A percentile compares a stretch with the other conserved stretches of the same genome.
Conservation (phyloP, 2,797 vertebrate species). For the Synaphobranchus kaupii region DNA sequence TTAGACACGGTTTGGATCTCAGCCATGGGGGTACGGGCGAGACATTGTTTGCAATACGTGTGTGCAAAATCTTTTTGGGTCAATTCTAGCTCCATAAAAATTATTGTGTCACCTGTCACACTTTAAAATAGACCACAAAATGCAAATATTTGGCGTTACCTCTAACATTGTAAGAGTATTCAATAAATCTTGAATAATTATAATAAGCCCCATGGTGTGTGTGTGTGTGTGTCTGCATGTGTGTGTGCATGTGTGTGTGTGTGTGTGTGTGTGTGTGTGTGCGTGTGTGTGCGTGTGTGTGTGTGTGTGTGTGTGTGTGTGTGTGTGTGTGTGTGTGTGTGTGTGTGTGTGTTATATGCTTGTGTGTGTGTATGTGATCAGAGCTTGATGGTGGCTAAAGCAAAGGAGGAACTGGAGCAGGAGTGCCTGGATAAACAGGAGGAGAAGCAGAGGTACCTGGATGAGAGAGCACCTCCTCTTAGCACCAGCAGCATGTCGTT, state of each 20-base stretch:
- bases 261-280: not conserved
- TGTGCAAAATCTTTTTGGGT: too few relatives aligned
- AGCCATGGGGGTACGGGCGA: too few relatives aligned
- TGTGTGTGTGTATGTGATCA: constrained; percentile 49
- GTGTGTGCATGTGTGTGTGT: not conserved
- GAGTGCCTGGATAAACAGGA: constrained; percentile 83
- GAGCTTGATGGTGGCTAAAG: constrained; percentile 93
- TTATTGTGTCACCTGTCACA: too few relatives aligned
- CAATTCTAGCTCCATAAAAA: too few relatives aligned
- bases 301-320: not conserved
- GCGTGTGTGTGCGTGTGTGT: not conserved
- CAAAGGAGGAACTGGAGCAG: constrained; percentile 90
- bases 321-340: not conserved
- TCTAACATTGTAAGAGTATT: too few relatives aligned
- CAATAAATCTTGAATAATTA: too few relatives aligned
- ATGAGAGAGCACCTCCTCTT: constrained; percentile 76
- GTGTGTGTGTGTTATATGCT: not conserved
- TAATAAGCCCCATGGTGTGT: not conserved
- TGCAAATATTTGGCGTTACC: too few relatives aligned
- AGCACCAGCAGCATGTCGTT: constrained; percentile 74
- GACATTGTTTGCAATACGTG: too few relatives aligned
- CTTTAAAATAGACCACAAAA: too few relatives aligned
- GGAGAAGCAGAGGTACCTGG: constrained; percentile 85
- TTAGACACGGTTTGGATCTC: too few relatives aligned
- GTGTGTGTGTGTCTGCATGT: not conserved